phyloP scores from a whole-genome alignment of 1,140 invertebrate genomes.

The Drosophila sulfurigaster region DNA sequence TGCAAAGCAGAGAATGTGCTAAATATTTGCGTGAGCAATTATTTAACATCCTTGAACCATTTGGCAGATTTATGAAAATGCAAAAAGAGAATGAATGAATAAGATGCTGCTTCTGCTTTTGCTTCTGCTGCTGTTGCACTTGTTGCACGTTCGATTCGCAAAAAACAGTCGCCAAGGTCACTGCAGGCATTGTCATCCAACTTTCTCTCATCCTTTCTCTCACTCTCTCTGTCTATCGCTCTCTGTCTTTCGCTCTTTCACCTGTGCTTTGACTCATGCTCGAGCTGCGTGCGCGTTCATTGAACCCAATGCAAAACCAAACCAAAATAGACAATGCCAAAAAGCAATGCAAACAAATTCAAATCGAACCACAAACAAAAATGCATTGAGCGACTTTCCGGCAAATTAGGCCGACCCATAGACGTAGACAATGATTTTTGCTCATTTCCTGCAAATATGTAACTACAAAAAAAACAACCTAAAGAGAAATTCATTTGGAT shows the following conservation, averaged over 20 bases:
- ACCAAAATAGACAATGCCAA: constrained; percentile 8
- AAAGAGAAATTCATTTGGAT: background rate
- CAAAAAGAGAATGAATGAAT: background rate
- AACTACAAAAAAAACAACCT: constrained; percentile 8
- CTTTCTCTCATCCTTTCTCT: background rate
- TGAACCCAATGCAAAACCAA: constrained; percentile 33
- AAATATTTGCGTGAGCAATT: constrained; percentile 50
- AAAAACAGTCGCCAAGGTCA: constrained; percentile 25
- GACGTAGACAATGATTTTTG: constrained; percentile 53
- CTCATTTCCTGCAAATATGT: constrained; percentile 49
- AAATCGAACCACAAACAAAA: constrained; percentile 16
- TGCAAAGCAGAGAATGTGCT: constrained; percentile 30
- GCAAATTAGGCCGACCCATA: constrained; percentile 49
- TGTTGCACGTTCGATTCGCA: background rate
- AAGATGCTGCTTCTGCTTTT: too few species aligned
- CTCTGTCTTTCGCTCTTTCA: background rate
- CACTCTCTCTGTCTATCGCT: background rate
- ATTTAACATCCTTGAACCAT: constrained; percentile 53
- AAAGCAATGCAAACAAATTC: constrained; percentile 21
- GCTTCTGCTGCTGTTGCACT: constrained; percentile 21
- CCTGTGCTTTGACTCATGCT: background rate
- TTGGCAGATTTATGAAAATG: constrained; percentile 32
- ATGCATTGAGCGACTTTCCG: constrained; percentile 21
- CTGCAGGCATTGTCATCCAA: constrained; percentile 19
- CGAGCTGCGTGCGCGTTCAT: constrained; percentile 28